phyloP scores from a whole-genome alignment of 1,140 invertebrate species.

The Trichomalopsis sarcophagae region DNA sequence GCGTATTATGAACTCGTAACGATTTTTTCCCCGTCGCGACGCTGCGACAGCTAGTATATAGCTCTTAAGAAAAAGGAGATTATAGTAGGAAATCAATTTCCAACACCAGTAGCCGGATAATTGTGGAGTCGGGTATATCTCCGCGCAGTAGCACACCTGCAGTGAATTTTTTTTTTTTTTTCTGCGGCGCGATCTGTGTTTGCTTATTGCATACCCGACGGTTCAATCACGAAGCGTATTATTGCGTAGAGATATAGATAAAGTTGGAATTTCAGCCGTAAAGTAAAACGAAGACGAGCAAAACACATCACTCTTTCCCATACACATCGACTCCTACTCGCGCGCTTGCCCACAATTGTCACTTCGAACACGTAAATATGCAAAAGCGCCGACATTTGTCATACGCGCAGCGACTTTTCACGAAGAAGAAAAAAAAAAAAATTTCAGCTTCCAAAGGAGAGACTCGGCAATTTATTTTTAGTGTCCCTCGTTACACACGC shows the following conservation, averaged over 20 bases:
- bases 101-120: too few relatives aligned
- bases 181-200: too few relatives aligned
- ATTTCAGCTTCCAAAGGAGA: neutral
- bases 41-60: too few relatives aligned
- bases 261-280: too few relatives aligned
- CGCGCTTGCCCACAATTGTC: neutral
- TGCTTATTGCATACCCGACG: neutral
- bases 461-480: neutral
- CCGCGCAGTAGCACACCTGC: too few relatives aligned
- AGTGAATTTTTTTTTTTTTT: too few relatives aligned
- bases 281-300: neutral
- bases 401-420: neutral
- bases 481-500: neutral
- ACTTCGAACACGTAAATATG: slow-evolving; percentile 48
- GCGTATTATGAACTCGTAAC: neutral
- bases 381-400: slow-evolving; percentile 23
- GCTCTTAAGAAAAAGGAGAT: too few relatives aligned
- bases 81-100: too few relatives aligned
- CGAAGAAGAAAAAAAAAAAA: neutral
- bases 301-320: neutral
- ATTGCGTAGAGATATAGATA: too few relatives aligned
- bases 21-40: too few relatives aligned
- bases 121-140: too few relatives aligned
- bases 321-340: neutral
- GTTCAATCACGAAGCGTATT: neutral